phyloP scores from a whole-genome alignment of 53 echinoderm and acorn worm species.

The Crossaster papposus region DNA sequence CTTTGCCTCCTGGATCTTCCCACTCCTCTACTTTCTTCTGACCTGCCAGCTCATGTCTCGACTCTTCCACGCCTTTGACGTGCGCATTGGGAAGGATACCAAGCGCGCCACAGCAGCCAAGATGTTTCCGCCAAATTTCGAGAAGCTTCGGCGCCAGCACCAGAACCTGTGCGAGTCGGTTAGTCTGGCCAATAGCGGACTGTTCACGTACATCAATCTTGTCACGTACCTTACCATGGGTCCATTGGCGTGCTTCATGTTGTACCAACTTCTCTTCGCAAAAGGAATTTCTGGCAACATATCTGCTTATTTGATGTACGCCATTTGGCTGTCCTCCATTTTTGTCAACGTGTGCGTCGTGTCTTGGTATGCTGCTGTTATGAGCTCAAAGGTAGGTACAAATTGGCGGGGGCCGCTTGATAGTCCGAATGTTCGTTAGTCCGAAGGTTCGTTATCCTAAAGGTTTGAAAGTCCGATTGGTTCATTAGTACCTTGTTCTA shows the following conservation, averaged over 20 bases:
- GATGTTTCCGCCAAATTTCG: slow-evolving; percentile 76
- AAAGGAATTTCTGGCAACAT: slow-evolving; percentile 39
- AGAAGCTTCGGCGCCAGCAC: slow-evolving; percentile 80
- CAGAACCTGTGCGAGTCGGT: slow-evolving; percentile 74
- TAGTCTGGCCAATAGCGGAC: slow-evolving; percentile 63
- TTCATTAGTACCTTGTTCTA: no score
- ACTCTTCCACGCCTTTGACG: slow-evolving; percentile 70
- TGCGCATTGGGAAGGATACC: slow-evolving; percentile 58
- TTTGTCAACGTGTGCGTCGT: slow-evolving; percentile 86
- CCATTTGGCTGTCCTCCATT: slow-evolving; percentile 78
- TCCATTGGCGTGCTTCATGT: slow-evolving; percentile 83
- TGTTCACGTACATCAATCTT: slow-evolving; percentile 83
- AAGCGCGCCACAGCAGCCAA: slow-evolving; percentile 48
- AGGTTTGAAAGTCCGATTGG: no score
- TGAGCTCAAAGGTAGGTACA: slow-evolving; percentile 73
- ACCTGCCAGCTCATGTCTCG: slow-evolving; percentile 61
- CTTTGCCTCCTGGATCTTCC: slow-evolving; percentile 85
- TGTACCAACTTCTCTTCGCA: slow-evolving; percentile 75
- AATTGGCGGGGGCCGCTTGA: no score
- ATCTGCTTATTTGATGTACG: slow-evolving; percentile 77
- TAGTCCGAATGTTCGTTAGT: no score
- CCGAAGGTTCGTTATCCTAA: no score
- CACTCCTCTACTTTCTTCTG: slow-evolving; percentile 77
- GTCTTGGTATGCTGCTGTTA: slow-evolving; percentile 87
- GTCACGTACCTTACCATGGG: slow-evolving; percentile 86